A percentile compares a stretch with the other conserved stretches of the same genome.
Evolutionary conservation across 2,113 vertebrate species (phyloP).

Genomic region (Cebidichthys violaceus): DNA sequence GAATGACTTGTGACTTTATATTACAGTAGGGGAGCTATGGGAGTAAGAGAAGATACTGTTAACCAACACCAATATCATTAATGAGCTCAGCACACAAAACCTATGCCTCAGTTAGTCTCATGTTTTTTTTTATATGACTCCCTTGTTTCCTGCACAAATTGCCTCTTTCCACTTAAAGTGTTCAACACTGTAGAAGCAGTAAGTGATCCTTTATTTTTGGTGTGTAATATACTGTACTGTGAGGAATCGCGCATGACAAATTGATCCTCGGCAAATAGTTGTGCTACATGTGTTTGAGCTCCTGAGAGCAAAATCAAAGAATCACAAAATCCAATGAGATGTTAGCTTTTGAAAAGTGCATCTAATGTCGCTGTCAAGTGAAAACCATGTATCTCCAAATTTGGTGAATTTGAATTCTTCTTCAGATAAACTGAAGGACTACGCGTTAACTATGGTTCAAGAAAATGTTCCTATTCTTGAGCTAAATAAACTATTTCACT

Average conservation of each 20-base stretch:
- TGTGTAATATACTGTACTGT: slow-evolving; percentile 21
- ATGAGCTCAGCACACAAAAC: slow-evolving; percentile 1
- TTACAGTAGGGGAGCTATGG: not conserved
- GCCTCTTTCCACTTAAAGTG: slow-evolving; percentile 18
- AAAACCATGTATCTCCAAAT: not conserved
- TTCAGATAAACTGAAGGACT: not conserved
- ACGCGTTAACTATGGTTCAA: not conserved
- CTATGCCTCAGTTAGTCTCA: not conserved
- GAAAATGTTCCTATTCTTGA: not conserved
- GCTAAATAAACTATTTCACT: not conserved
- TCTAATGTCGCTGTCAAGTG: not conserved
- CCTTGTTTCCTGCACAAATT: slow-evolving; percentile 21
- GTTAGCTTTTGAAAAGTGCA: not conserved
- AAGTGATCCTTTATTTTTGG: slow-evolving; percentile 6
- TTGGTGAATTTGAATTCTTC: not conserved
- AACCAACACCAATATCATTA: not conserved
- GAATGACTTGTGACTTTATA: not conserved
- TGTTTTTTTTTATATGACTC: slow-evolving; percentile 21
- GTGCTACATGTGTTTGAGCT: slow-evolving; percentile 2
- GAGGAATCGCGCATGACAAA: slow-evolving; percentile 32
- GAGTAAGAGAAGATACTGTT: slow-evolving; percentile 12
- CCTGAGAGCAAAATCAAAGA: slow-evolving; percentile 4
- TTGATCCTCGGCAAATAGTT: slow-evolving; percentile 6
- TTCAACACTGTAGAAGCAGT: slow-evolving; percentile 8
- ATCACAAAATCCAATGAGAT: not conserved